Conservation (phyloP, 2,888 invertebrate species). For the Reticulitermes lucifugus region DNA sequence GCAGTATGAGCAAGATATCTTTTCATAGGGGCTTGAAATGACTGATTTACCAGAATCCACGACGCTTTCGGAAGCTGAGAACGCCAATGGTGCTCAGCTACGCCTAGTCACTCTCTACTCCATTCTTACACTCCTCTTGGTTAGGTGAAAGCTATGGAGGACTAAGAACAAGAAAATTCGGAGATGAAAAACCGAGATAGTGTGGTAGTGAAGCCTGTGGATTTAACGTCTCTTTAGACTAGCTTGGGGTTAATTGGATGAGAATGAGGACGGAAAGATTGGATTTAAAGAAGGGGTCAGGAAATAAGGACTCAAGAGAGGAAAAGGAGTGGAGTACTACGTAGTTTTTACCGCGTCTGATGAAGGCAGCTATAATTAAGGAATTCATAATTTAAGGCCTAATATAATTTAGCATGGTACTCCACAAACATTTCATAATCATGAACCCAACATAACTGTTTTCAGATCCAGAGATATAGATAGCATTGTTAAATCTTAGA, state of each 20-base stretch:
- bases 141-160: neutral
- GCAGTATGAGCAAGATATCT: neutral
- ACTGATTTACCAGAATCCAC: neutral
- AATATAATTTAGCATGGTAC: no score
- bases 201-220: constrained; percentile 6
- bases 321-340: neutral
- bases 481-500: no score
- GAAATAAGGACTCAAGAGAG: neutral
- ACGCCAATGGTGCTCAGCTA: neutral
- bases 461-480: no score
- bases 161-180: neutral
- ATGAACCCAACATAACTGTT: no score
- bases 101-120: neutral
- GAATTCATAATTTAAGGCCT: neutral
- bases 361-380: neutral
- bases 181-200: constrained; percentile 20
- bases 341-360: neutral
- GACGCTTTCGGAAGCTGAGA: neutral
- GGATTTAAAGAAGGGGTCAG: constrained; percentile 18
- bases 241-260: constrained; percentile 27
- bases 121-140: neutral
- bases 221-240: constrained; percentile 31
- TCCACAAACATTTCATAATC: no score
- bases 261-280: constrained; percentile 16
- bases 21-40: neutral